Percentiles rank a stretch among this genome's conserved stretches.
These are phyloP conservation scores for Pelmatolapia mariae DNA, from an alignment of 2,113 vertebrate genomes.

Conservation along the genomic window DNA sequence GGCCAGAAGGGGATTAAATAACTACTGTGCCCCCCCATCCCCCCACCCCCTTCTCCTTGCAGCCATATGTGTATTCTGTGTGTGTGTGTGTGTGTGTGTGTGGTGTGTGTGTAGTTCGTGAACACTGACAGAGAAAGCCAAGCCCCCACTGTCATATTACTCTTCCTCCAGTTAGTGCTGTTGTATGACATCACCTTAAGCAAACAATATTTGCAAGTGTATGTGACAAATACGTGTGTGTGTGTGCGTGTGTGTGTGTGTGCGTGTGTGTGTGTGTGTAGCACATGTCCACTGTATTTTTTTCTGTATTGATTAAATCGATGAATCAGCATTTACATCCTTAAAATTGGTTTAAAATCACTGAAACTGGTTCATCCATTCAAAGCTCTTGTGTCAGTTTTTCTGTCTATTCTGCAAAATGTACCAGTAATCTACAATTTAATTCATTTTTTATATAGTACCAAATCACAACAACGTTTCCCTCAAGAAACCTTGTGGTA, in stretches of 20 bases:
- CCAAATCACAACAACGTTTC: not conserved
- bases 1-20: slow-evolving; percentile 62
- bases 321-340: not conserved
- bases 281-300: not conserved
- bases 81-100: not conserved
- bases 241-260: not conserved
- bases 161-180: not conserved
- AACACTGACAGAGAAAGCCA: not conserved
- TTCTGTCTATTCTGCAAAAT: not conserved
- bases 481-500: not conserved
- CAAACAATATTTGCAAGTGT: not conserved
- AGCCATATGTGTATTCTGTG: not conserved
- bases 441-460: not conserved
- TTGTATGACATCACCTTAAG: slow-evolving; percentile 16
- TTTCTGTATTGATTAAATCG: not conserved
- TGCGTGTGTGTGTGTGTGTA: not conserved
- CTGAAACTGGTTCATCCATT: not conserved
- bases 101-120: not conserved
- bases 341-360: not conserved
- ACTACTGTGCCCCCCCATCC: slow-evolving; percentile 24
- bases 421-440: not conserved
- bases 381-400: not conserved
- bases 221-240: not conserved
- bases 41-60: not conserved
- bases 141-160: not conserved